Base-by-base conservation (phyloP, 2,113 vertebrate genomes). In the Gobiocypris rarus region DNA sequence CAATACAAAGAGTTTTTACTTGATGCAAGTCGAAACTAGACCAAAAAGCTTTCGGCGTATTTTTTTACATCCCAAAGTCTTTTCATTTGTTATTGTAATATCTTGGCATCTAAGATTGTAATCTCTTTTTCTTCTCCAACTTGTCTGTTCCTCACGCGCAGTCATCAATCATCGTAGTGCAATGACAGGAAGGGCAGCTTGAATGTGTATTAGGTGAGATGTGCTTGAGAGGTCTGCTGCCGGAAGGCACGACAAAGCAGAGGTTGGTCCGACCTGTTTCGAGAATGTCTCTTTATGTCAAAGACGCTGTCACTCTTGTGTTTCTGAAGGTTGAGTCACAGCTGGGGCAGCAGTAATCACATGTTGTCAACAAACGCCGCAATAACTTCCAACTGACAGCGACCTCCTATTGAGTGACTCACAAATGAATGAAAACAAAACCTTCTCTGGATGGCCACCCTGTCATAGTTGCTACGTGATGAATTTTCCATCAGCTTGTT, bases 381-480 rank as follows among this genome's bases (percentile, higher is more conserved):
- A 88, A 85, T 89, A 86, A 86, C 52, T 52, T 84, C 24, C 79
- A 34, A 56, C 73, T 84, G 87, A 87, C 87, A 89, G 86, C 81
- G 50, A 63, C 85, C 50, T 85, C 3, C 38, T 61, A 82, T 75
- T 83, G 45, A 87, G 81, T 78, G 81, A 82, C 82, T 75, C 75
- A 5, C 52, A 86, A 73, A 85, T 84, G 69, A 86, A 78, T 43
- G 58, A 78, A 87, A 77, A 75, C 54, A 81, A 79, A 84, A 83
- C 73, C 77, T 26, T 69, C 63, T 34, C 3, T 10, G n/a, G 56
- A 50, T 38, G 76, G 77, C 19, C 75, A 5, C 9, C 65, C 59
- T 70, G 84, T 88, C 82, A 79, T 82, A 63, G 48, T 45, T 85
- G 19, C 87, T 88, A 85, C 83, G 45, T 63, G 17, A 73, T 76